These are phyloP conservation scores for Diploscapter pachys DNA, from an alignment of 1,140 invertebrate genomes.

Conservation along the genomic window DNA sequence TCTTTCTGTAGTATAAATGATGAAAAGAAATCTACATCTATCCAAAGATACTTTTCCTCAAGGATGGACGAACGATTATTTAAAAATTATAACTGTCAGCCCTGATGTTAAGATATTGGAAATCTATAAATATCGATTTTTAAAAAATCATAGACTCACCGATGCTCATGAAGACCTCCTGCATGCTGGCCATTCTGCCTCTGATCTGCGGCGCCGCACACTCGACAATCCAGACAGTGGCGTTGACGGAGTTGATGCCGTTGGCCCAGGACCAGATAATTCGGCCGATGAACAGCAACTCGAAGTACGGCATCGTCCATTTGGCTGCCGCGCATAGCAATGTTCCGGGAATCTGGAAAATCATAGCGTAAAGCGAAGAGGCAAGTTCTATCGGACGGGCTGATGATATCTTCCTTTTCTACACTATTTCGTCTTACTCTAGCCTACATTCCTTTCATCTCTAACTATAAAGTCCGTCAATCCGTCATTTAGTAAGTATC, in stretches of 20 bases:
- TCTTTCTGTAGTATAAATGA: too few relatives aligned
- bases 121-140: neutral
- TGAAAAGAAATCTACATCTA: too few relatives aligned
- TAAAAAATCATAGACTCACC: conserved; percentile 16
- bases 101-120: too few relatives aligned
- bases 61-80: too few relatives aligned
- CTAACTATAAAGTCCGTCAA: too few relatives aligned
- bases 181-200: conserved; percentile 42
- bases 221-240: conserved; percentile 43
- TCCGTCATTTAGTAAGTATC: too few relatives aligned
- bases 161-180: conserved; percentile 42
- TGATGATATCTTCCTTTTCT: too few relatives aligned
- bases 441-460: too few relatives aligned
- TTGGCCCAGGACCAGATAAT: conserved; percentile 40
- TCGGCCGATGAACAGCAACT: conserved; percentile 39
- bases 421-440: too few relatives aligned
- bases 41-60: too few relatives aligned
- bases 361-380: neutral
- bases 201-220: conserved; percentile 34
- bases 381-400: too few relatives aligned
- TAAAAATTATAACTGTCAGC: too few relatives aligned
- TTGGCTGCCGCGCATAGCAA: conserved; percentile 35
- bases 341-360: conserved; percentile 28
- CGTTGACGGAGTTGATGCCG: conserved; percentile 38
- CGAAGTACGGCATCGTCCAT: conserved; percentile 24